phyloP scores from a whole-genome alignment of 2,113 vertebrate species.

The Passerina amoena region DNA sequence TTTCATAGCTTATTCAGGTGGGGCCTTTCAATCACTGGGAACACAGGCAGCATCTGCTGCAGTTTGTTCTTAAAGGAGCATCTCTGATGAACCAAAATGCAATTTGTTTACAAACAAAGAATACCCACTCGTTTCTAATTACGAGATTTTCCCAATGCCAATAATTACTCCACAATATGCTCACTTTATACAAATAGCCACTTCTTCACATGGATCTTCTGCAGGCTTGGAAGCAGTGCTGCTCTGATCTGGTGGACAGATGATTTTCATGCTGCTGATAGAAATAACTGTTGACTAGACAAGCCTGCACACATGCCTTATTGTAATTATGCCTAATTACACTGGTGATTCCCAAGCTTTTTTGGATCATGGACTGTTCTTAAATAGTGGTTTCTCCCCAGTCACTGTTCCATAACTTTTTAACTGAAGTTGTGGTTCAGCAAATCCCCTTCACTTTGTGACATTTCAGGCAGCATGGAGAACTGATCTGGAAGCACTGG shows the following conservation, averaged over 20 bases:
- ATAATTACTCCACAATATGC: slow-evolving; percentile 51
- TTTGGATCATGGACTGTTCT: background rate
- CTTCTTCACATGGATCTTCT: slow-evolving; percentile 28
- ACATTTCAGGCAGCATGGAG: accelerated
- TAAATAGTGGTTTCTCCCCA: background rate
- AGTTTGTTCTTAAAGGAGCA: slow-evolving; percentile 48
- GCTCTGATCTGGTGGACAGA: slow-evolving; percentile 37
- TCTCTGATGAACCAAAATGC: slow-evolving; percentile 45
- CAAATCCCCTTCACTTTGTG: background rate
- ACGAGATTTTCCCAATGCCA: slow-evolving; percentile 27
- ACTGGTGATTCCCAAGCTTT: background rate
- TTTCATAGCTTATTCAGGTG: slow-evolving; percentile 46
- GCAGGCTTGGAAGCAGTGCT: background rate
- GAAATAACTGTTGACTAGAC: slow-evolving; percentile 33
- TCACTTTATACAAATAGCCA: slow-evolving; percentile 47
- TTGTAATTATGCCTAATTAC: background rate
- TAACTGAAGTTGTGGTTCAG: background rate
- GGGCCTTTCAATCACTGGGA: slow-evolving; percentile 27
- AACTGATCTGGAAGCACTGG: background rate
- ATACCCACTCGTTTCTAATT: slow-evolving; percentile 35
- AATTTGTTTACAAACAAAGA: slow-evolving; percentile 60
- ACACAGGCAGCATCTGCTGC: slow-evolving; percentile 32
- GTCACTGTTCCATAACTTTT: background rate
- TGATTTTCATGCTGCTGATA: slow-evolving; percentile 27
- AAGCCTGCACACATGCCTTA: background rate